Percentiles rank a stretch among this genome's conserved stretches.
These are phyloP conservation scores for Scolopax rusticola DNA, from an alignment of 2,797 vertebrate genomes.

Conservation along the genomic window DNA sequence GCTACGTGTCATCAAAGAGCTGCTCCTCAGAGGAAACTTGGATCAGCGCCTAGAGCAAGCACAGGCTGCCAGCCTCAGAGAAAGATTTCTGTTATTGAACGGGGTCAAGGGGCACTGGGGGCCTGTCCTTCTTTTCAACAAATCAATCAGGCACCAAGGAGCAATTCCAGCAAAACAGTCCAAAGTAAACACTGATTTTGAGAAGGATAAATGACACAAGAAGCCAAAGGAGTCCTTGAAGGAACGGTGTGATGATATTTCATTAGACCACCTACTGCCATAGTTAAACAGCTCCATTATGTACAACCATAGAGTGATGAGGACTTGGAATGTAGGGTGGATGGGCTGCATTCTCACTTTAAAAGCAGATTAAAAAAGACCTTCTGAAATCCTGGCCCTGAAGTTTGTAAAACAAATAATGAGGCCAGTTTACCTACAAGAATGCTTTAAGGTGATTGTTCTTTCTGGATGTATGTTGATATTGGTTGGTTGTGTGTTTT, in stretches of 20 bases:
- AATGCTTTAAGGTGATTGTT: not conserved
- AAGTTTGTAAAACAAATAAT: not conserved
- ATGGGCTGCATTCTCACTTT: not conserved
- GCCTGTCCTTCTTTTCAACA: not conserved
- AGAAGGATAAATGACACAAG: constrained; percentile 18
- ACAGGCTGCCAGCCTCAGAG: not conserved
- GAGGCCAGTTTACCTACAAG: not conserved
- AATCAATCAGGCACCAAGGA: not conserved
- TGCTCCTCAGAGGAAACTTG: not conserved
- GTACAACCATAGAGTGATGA: not conserved
- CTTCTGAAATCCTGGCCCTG: not conserved
- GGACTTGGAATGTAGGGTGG: not conserved
- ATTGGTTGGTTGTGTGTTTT: not conserved
- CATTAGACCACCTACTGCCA: constrained; percentile 1
- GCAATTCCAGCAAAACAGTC: not conserved
- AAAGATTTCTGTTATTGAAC: not conserved
- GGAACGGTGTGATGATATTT: not conserved
- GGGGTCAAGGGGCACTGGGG: not conserved
- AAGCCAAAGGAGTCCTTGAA: constrained; percentile 7
- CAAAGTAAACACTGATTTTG: constrained; percentile 32
- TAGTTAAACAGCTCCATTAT: not conserved
- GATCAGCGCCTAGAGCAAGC: not conserved
- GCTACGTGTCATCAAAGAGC: not conserved
- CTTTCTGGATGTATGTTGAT: not conserved
- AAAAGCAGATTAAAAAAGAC: not conserved